Conservation (phyloP, 53 echinoderm and acorn worm genomes). For the Holothuria scabra region DNA sequence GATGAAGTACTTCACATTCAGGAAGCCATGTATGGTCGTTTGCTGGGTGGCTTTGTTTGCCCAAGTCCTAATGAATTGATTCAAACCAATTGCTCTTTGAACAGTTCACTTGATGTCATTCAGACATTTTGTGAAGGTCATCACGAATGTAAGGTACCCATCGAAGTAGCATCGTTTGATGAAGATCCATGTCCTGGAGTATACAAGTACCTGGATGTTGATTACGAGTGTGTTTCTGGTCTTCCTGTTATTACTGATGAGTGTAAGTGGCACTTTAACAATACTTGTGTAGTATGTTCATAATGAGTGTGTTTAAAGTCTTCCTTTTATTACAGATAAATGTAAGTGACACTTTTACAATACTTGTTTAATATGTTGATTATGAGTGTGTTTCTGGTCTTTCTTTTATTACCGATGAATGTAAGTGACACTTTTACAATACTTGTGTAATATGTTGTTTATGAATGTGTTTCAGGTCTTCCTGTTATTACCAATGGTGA, state of each 20-base stretch:
- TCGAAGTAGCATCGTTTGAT: slow-evolving; percentile 66
- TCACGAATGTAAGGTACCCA: slow-evolving; percentile 72
- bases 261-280: slow-evolving; percentile 58
- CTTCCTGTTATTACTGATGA: slow-evolving; percentile 69
- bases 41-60: slow-evolving; percentile 76
- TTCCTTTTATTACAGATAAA: too few species aligned
- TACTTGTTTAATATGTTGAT: too few species aligned
- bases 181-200: slow-evolving; percentile 77
- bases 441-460: too few species aligned
- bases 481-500: too few species aligned
- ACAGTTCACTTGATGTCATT: slow-evolving; percentile 56
- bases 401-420: slow-evolving; percentile 69
- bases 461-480: too few species aligned
- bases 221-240: slow-evolving; percentile 78
- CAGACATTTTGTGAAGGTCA: slow-evolving; percentile 77
- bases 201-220: slow-evolving; percentile 79
- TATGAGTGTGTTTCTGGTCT: slow-evolving; percentile 76
- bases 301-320: too few species aligned
- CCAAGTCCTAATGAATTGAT: slow-evolving; percentile 55
- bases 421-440: slow-evolving; percentile 54
- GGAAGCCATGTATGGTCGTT: slow-evolving; percentile 81
- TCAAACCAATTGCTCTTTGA: slow-evolving; percentile 69
- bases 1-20: slow-evolving; percentile 68
- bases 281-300: too few species aligned
- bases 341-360: too few species aligned